Evolutionary conservation across 2,888 invertebrate genomes (phyloP).

Genomic region (Zhengitettix transpicula): DNA sequence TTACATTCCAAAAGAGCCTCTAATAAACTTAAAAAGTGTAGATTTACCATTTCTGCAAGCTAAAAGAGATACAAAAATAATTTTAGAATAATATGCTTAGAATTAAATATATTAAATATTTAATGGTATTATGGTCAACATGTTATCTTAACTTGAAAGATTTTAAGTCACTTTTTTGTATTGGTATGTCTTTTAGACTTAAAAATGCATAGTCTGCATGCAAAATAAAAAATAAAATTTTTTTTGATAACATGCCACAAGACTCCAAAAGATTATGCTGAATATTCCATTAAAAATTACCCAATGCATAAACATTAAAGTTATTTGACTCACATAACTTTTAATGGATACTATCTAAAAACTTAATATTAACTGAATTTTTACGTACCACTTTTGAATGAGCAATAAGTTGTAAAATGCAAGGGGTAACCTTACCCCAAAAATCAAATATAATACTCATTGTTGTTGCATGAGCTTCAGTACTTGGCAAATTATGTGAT

Average conservation of each 20-base stretch:
- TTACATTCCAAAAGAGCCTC: constrained; percentile 91
- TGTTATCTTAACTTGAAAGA: too few relatives aligned
- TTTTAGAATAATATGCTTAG: too few relatives aligned
- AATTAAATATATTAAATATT: too few relatives aligned
- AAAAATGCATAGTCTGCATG: too few relatives aligned
- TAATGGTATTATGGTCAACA: too few relatives aligned
- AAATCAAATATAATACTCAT: constrained; percentile 85
- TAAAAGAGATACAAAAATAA: constrained; percentile 25
- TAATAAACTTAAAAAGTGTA: constrained; percentile 87
- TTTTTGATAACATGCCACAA: too few relatives aligned
- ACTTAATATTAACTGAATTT: neutral
- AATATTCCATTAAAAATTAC: too few relatives aligned
- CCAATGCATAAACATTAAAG: constrained; percentile 4
- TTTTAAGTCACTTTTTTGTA: too few relatives aligned
- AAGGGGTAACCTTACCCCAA: constrained; percentile 96
- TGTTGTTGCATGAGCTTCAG: constrained; percentile 54
- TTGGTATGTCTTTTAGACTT: too few relatives aligned
- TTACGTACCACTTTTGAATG: constrained; percentile 72
- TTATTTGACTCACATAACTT: neutral
- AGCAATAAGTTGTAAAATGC: constrained; percentile 78
- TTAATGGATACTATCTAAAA: neutral
- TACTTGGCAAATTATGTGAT: constrained; percentile 42
- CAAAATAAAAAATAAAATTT: too few relatives aligned
- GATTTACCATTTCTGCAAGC: constrained; percentile 94
- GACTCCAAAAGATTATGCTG: too few relatives aligned